A percentile compares a stretch with the other conserved stretches of the same genome.
Evolutionary conservation across 2,888 invertebrate genomes (phyloP).

Genomic region (Xanthorhoe designata): DNA sequence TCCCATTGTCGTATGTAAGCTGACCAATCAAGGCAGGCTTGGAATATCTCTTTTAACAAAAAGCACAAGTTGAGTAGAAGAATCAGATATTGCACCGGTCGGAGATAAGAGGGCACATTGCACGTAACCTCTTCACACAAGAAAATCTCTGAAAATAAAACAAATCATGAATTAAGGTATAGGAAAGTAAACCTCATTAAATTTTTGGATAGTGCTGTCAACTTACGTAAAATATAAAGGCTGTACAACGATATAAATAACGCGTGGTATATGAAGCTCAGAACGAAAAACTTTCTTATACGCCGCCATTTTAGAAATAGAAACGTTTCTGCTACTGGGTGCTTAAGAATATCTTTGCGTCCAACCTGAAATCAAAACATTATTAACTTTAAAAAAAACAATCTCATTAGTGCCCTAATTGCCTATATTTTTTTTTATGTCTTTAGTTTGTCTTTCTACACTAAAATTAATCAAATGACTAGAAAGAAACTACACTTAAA

Average conservation of each 20-base stretch:
- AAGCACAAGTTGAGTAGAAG: constrained; percentile 87
- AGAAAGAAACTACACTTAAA: too few species aligned
- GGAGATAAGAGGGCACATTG: constrained; percentile 69
- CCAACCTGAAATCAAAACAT: constrained; percentile 83
- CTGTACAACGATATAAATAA: constrained; percentile 91
- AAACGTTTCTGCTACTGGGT: constrained; percentile 94
- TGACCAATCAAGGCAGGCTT: constrained; percentile 89
- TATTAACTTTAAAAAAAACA: not conserved
- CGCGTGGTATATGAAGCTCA: constrained; percentile 91
- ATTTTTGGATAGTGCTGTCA: constrained; percentile 31
- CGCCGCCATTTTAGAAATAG: constrained; percentile 93
- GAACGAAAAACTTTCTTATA: constrained; percentile 92
- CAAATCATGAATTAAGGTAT: not conserved
- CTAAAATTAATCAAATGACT: too few species aligned
- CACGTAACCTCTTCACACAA: constrained; percentile 77
- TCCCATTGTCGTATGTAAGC: constrained; percentile 93
- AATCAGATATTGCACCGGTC: constrained; percentile 86
- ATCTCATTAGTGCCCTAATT: too few species aligned
- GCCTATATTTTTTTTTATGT: too few species aligned
- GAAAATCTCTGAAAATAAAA: constrained; percentile 77
- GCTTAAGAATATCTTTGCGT: constrained; percentile 91
- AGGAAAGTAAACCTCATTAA: not conserved
- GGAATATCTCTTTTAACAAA: constrained; percentile 91
- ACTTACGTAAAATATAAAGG: constrained; percentile 88
- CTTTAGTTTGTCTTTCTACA: too few species aligned